These are phyloP conservation scores for Elaeidobius kamerunicus DNA, from an alignment of 2,888 invertebrate genomes.

Conservation along the genomic window DNA sequence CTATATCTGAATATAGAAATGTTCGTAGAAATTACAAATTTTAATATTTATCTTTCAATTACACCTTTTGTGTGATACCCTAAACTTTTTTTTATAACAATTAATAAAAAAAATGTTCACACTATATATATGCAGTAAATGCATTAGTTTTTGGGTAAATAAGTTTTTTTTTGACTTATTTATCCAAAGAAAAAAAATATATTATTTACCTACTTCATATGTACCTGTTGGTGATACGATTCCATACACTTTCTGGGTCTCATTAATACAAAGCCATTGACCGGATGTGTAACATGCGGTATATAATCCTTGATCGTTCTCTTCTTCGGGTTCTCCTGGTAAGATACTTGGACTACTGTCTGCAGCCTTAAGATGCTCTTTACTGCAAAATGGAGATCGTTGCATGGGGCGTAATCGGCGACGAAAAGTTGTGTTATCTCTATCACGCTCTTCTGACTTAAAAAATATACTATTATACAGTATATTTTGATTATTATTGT, in stretches of 20 bases:
- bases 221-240: slow-evolving; percentile 49
- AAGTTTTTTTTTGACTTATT: too few species aligned
- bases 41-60: background rate
- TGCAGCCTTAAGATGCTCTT: slow-evolving; percentile 61
- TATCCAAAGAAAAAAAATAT: too few species aligned
- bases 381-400: slow-evolving; percentile 70
- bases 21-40: too few species aligned
- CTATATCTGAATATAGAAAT: too few species aligned
- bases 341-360: slow-evolving; percentile 63
- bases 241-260: slow-evolving; percentile 60
- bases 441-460: slow-evolving; percentile 71
- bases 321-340: slow-evolving; percentile 50
- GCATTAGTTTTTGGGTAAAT: too few species aligned
- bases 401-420: slow-evolving; percentile 55
- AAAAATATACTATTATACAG: too few species aligned
- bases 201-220: background rate
- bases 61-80: background rate
- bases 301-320: slow-evolving; percentile 72
- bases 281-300: slow-evolving; percentile 69
- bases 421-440: slow-evolving; percentile 44
- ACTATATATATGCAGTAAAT: too few species aligned
- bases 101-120: too few species aligned
- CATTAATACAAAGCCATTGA: slow-evolving; percentile 74
- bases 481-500: too few species aligned
- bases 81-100: background rate